These are phyloP conservation scores for Cydia fagiglandana DNA, from an alignment of 1,140 invertebrate species.

Conservation along the genomic window DNA sequence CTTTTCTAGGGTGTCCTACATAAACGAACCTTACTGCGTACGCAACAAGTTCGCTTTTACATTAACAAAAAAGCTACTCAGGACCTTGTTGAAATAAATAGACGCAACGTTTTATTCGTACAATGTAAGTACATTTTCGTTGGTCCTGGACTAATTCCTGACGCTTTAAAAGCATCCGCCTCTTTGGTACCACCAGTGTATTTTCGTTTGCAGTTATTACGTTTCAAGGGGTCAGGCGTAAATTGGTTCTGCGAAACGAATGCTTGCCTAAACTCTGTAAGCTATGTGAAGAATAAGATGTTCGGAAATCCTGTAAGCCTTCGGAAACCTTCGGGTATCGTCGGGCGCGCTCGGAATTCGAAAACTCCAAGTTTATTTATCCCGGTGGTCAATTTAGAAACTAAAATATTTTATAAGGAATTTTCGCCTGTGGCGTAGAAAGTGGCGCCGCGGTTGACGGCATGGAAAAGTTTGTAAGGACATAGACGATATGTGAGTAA, in stretches of 20 bases:
- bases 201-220: not conserved
- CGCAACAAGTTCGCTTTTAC: not conserved
- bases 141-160: not conserved
- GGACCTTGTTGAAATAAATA: not conserved
- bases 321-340: not conserved
- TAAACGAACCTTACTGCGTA: not conserved
- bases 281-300: not conserved
- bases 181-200: not conserved
- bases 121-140: slow-evolving; percentile 16
- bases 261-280: not conserved
- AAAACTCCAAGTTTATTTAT: not conserved
- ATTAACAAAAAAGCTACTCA: not conserved
- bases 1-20: not conserved
- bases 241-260: not conserved
- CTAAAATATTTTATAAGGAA: not conserved
- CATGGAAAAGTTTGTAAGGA: not conserved
- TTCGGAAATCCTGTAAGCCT: slow-evolving; percentile 2
- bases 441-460: not conserved
- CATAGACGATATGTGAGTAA: not conserved
- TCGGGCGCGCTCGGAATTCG: slow-evolving; percentile 1
- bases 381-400: not conserved
- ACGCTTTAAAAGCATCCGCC: not conserved
- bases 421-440: not conserved
- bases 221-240: not conserved
- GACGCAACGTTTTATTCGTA: slow-evolving; percentile 5